Percentiles rank a stretch among this genome's conserved stretches.
Evolutionary conservation across 2,113 vertebrate species (phyloP).

Genomic region (Phrynocephalus versicolor): DNA sequence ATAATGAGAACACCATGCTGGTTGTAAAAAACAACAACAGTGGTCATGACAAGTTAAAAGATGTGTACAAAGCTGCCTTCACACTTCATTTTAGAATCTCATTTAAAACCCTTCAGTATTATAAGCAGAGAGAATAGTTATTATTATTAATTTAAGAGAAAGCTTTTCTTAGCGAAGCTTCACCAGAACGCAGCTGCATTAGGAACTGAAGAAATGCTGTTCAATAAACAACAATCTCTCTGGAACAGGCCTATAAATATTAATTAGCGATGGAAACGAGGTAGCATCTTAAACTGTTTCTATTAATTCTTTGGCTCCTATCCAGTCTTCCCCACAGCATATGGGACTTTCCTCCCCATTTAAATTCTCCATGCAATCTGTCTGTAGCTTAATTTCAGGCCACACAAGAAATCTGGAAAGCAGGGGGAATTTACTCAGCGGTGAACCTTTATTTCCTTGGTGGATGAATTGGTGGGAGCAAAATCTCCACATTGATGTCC

Average conservation of each 20-base stretch:
- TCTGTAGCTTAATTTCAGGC: conserved; percentile 29
- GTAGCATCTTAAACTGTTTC: conserved; percentile 49
- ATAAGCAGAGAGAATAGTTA: neutral
- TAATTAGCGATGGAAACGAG: conserved; percentile 64
- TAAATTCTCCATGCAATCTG: conserved; percentile 42
- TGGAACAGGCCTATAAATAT: conserved; percentile 57
- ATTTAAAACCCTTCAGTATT: conserved; percentile 3
- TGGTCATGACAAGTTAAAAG: no score
- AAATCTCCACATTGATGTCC: rapidly evolving
- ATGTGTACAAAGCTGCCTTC: neutral
- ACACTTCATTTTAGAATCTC: neutral
- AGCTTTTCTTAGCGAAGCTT: conserved; percentile 36
- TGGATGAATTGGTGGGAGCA: neutral
- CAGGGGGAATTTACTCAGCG: conserved; percentile 12
- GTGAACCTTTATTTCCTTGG: conserved; percentile 1
- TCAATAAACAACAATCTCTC: conserved; percentile 50
- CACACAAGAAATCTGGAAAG: neutral
- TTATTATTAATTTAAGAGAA: conserved; percentile 7
- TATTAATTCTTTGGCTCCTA: conserved; percentile 58
- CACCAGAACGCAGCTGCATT: conserved; percentile 42
- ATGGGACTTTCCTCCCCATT: conserved; percentile 27
- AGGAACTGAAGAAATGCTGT: conserved; percentile 46
- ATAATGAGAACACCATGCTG: neutral
- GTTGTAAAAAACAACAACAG: neutral
- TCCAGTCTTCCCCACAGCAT: conserved; percentile 50